phyloP scores from a whole-genome alignment of 2,888 invertebrate genomes.

The Punctoribates punctum region DNA sequence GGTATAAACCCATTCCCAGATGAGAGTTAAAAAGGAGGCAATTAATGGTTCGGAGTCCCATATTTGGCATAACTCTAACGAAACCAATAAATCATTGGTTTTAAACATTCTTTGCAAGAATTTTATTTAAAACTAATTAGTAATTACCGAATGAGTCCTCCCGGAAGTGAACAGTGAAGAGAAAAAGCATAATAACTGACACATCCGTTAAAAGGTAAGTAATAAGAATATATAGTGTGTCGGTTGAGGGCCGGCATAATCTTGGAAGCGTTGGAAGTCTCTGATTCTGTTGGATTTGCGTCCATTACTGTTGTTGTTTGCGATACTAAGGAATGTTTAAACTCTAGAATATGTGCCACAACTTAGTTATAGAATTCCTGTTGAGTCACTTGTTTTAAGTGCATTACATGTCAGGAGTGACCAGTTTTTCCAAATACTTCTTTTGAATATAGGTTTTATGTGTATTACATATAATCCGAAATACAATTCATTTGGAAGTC shows the following conservation, averaged over 20 bases:
- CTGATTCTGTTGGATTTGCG: neutral
- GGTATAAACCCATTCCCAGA: slow-evolving; percentile 74
- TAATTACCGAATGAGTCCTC: slow-evolving; percentile 66
- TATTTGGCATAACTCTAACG: slow-evolving; percentile 61
- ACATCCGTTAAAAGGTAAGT: slow-evolving; percentile 57
- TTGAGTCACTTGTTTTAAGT: neutral
- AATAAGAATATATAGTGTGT: slow-evolving; percentile 34
- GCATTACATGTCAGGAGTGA: neutral
- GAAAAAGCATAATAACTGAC: slow-evolving; percentile 73
- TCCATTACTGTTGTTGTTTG: neutral
- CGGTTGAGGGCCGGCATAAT: neutral
- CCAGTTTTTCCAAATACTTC: neutral
- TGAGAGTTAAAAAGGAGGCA: slow-evolving; percentile 73
- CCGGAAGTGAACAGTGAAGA: slow-evolving; percentile 78
- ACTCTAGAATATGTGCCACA: neutral
- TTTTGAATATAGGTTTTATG: too few relatives aligned
- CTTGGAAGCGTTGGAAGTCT: neutral
- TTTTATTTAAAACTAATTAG: neutral
- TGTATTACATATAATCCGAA: neutral
- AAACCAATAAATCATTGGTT: neutral
- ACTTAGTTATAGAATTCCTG: neutral
- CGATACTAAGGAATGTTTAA: neutral
- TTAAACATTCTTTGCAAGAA: neutral
- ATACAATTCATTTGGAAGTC: too few relatives aligned
- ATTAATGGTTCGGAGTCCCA: slow-evolving; percentile 62